Evolutionary conservation across 2,113 vertebrate species (phyloP), one percentile per base, ranked within the genome.

Genomic region (Struthio camelus): DNA sequence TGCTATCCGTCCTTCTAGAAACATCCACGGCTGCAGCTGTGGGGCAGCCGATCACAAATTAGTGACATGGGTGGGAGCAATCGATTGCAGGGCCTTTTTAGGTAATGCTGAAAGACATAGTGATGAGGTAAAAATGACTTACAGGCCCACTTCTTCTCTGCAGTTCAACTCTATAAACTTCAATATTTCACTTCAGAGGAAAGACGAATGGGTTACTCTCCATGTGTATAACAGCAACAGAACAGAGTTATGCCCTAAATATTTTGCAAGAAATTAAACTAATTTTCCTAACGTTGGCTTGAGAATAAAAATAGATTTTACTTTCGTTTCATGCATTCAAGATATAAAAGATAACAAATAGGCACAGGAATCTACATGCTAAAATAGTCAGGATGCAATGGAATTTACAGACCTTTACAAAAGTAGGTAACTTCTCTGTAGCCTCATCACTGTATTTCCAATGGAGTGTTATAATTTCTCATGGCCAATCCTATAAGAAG

Each of bases 321-420:
- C 76, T 56, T 38, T 80, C 25, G 3, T 44, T 78, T 80, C 65
- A 72, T 42, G 19, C 14, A 34, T 17, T 71, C 3, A 2, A 88
- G 27, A 22, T 38, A 80, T 87, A 70, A 23, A 84, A 44, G 44
- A 7, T 28, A 80, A 44, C 15, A 62, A 77, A 15, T 13, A 6
- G 9, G 16, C n/a, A 77, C 14, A 70, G 27, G 22, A 38, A 7
- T 42, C 44, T 46, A 32, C 23, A 19, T 53, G 65, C 22, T 89
- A 65, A 89, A 95, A 87, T 15, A 65, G 9, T 62, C 27, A 91
- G 59, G 95, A 90, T 4, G 22, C 54, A 83, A n/a, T 14, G n/a
- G 23, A 54, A 27, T 56, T 93, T 90, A 96, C 97, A 95, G 51
- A 97, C 80, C 97, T 93, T 90, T 65, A 85, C 25, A 25, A 86